Conservation (phyloP, 30 jellyfish, hydroid and myxozoan species). For the Aurelia aurita region DNA sequence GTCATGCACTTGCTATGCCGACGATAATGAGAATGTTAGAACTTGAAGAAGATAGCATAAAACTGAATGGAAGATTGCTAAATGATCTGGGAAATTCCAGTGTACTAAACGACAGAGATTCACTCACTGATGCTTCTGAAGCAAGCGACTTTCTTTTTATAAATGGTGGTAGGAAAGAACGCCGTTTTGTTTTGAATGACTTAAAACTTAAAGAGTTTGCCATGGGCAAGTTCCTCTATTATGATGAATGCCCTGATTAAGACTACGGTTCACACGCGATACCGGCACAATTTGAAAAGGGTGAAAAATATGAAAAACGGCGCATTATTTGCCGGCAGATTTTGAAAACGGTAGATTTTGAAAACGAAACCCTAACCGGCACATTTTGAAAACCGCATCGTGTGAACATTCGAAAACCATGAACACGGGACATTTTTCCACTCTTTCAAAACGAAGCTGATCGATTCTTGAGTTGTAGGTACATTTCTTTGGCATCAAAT, state of each 20-base stretch:
- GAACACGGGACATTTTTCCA: too few species aligned
- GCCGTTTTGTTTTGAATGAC: constrained; percentile 73
- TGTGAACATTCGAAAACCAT: too few species aligned
- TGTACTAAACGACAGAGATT: constrained; percentile 54
- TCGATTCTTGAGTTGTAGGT: too few species aligned
- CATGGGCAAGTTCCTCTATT: constrained; percentile 86
- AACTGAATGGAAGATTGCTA: constrained; percentile 40
- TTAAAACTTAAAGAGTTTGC: constrained; percentile 87
- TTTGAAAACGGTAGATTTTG: too few species aligned
- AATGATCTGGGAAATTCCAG: constrained; percentile 11
- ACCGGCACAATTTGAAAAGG: too few species aligned
- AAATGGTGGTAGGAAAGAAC: constrained; percentile 75
- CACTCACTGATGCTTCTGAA: constrained; percentile 62
- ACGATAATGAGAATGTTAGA: constrained; percentile 71
- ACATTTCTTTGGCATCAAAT: too few species aligned
- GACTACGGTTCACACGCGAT: too few species aligned
- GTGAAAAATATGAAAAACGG: too few species aligned
- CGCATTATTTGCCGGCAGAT: too few species aligned
- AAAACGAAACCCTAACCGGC: too few species aligned
- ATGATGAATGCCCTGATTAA: constrained; percentile 73
- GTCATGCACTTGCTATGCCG: constrained; percentile 94
- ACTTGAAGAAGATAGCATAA: constrained; percentile 42
- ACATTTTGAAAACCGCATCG: too few species aligned
- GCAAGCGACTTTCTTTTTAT: constrained; percentile 57
- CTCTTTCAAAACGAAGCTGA: too few species aligned